These are phyloP conservation scores for Chunga burmeisteri DNA, from an alignment of 2,113 vertebrate genomes.

Conservation along the genomic window DNA sequence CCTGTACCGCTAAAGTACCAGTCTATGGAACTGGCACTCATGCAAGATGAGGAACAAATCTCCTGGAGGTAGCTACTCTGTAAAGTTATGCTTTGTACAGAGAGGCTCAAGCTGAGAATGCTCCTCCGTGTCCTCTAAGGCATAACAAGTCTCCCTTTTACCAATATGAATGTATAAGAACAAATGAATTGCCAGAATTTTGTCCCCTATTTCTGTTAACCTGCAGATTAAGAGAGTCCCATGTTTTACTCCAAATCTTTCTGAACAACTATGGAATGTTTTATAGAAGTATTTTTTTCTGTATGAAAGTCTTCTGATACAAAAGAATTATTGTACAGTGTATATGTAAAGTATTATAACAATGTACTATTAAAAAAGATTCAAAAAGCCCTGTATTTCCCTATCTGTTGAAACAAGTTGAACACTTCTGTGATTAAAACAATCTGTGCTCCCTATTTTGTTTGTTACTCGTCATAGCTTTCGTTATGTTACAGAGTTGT, in stretches of 20 bases:
- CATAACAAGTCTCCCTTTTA: background rate
- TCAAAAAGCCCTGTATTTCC: background rate
- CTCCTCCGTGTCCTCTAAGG: slow-evolving; percentile 6
- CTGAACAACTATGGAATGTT: slow-evolving; percentile 1
- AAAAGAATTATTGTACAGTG: slow-evolving; percentile 55
- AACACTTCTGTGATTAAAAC: slow-evolving; percentile 36
- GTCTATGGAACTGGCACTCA: background rate
- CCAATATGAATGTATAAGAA: slow-evolving; percentile 46
- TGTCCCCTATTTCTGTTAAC: background rate
- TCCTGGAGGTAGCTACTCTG: background rate
- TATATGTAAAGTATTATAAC: slow-evolving; percentile 62
- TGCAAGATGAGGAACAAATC: background rate
- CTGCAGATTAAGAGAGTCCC: background rate
- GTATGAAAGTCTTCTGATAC: slow-evolving; percentile 18
- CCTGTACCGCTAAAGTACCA: background rate
- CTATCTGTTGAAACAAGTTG: background rate
- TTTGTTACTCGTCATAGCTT: background rate
- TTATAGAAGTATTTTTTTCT: slow-evolving; percentile 38
- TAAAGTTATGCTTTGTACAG: background rate
- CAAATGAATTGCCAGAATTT: background rate
- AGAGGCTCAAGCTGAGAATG: background rate
- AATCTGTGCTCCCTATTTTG: background rate
- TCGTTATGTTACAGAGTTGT: background rate
- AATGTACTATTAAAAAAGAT: slow-evolving; percentile 11
- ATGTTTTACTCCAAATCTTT: slow-evolving; percentile 9